Conservation (phyloP, 2,888 invertebrate species). For the Lutraria lutraria region DNA sequence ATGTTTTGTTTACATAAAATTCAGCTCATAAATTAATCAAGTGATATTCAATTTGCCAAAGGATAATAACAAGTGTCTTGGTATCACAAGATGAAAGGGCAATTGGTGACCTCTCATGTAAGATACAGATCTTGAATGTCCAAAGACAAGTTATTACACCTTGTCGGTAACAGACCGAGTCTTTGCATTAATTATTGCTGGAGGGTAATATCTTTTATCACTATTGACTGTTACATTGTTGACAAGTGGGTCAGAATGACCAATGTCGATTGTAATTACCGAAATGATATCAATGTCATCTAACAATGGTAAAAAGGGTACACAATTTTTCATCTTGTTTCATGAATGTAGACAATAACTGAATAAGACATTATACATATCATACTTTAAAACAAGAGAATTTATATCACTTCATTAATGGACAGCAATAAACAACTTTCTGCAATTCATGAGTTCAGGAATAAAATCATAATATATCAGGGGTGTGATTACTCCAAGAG, state of each 20-base stretch:
- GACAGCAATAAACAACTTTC: no score
- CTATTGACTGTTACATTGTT: neutral
- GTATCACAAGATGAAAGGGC: constrained; percentile 7
- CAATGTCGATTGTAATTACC: constrained; percentile 11
- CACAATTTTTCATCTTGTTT: neutral
- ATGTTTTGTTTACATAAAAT: no score
- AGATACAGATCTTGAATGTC: constrained; percentile 14
- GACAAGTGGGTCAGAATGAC: constrained; percentile 9
- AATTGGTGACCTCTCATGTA: neutral
- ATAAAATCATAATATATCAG: no score
- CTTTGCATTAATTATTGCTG: constrained; percentile 5
- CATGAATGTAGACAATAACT: neutral
- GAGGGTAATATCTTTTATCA: constrained; percentile 25
- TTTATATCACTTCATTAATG: no score
- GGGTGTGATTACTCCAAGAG: no score
- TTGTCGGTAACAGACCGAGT: neutral
- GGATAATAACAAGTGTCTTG: constrained; percentile 1
- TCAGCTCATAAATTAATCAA: no score
- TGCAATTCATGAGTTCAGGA: no score
- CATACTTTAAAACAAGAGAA: no score
- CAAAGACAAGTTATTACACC: constrained; percentile 24
- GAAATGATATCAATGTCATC: constrained; percentile 3
- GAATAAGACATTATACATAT: no score
- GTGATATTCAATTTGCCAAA: no score
- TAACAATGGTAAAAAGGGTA: neutral